Conservation (phyloP, 2,888 invertebrate species). For the Dryadula phaetusa region DNA sequence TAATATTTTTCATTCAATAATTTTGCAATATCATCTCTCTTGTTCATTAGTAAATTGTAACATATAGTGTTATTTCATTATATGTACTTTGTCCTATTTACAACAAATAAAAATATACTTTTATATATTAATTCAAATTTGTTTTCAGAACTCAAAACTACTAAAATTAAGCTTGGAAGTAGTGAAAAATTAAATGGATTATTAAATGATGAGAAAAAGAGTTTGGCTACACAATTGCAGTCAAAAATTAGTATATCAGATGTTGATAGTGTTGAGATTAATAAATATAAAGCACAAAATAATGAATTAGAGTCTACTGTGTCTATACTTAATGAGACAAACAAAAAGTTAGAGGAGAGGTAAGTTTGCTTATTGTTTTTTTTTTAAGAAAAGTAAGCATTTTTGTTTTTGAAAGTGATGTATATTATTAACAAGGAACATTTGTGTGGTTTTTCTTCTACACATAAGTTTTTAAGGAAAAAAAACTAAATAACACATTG, state of each 20-base stretch:
- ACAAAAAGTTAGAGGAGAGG: slow-evolving; percentile 66
- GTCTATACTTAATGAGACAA: slow-evolving; percentile 54
- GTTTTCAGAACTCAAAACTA: slow-evolving; percentile 57
- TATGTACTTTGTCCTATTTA: too few species aligned
- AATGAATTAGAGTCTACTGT: slow-evolving; percentile 58
- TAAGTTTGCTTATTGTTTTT: slow-evolving; percentile 47
- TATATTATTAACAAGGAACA: too few species aligned
- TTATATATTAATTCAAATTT: background rate
- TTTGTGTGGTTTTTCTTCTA: too few species aligned
- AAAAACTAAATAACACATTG: too few species aligned
- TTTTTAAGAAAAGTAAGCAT: too few species aligned
- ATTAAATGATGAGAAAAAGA: slow-evolving; percentile 57
- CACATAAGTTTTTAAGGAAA: too few species aligned
- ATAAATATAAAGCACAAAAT: slow-evolving; percentile 57
- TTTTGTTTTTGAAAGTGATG: too few species aligned
- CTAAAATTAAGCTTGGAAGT: slow-evolving; percentile 55
- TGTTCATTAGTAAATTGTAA: too few species aligned
- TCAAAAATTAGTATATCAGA: slow-evolving; percentile 12
- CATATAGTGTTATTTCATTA: too few species aligned
- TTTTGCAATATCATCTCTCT: too few species aligned
- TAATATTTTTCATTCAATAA: too few species aligned
- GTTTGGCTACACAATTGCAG: slow-evolving; percentile 54
- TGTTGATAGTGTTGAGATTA: slow-evolving; percentile 55
- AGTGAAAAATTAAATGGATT: slow-evolving; percentile 47
- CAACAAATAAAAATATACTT: background rate